Evolutionary conservation across 1,140 invertebrate genomes (phyloP), one percentile per base, ranked within the genome.

Genomic region (Oscheius sp.): DNA sequence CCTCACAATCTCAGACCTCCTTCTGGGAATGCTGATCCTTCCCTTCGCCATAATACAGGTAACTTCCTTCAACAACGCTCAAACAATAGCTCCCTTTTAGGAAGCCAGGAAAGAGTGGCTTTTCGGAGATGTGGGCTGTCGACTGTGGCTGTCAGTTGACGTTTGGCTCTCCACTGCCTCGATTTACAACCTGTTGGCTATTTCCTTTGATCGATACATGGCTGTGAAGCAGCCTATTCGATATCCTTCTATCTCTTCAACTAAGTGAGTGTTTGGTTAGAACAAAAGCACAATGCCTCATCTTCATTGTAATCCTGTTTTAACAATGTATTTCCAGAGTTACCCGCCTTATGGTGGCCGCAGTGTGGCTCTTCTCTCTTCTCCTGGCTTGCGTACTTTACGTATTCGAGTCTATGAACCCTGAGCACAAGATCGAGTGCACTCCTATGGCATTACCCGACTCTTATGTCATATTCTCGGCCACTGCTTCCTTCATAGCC

Each of bases 121-220:
- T 13, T 86, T 87, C 66, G 85, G 85, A 4, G 63, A 75, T 3
- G 32, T 80, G 2, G 85, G 81, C 78, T 87, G 86, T 68, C 78
- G 77, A 46, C 75, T 85, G 18, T 87, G 86, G 87, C 80, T 87
- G 31, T 84, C 85, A 0, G 78, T 86, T n/a, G 86, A 87, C 66
- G 85, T 87, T 10, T 83, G 83, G 66, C 68, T 87, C 2, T 85
- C 81, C 76, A 87, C 86, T 13, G 85, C 86, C 0, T 86, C 85
- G 13, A 87, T 87, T 66, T 80, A 87, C 29, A 86, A 86, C 73
- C 69, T 87, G 10, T 80, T 86, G 63, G 86, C 86, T 4, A 87
- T 87, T 62, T 85, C 84, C 64, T 81, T 87, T 26, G 86, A 87
- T 73, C 73, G 86, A 29, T 87, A 85, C 74, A 79, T 87, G 64